Base-by-base conservation (phyloP, 2,888 invertebrate species). In the Yponomeuta plumbellus region DNA sequence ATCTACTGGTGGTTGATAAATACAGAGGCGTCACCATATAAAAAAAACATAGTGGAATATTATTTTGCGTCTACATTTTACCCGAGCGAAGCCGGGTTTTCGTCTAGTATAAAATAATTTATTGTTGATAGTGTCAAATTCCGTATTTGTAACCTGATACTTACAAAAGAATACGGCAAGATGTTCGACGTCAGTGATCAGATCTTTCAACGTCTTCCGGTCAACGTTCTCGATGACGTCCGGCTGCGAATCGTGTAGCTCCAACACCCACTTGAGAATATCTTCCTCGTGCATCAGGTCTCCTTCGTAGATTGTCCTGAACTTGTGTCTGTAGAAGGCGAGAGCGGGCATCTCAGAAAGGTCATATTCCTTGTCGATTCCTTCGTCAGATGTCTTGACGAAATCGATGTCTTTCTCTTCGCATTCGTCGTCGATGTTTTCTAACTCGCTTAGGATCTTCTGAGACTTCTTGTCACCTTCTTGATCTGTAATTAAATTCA, bases 221-320 rank as follows among this genome's bases (percentile, higher is more conserved):
- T 98, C 97, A 40, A 98, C 97, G 75, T 93, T 96, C 86, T 97
- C 97, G 78, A 98, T 98, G 40, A 97, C 94, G 86, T 97, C 97
- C 21, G 97, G 96, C 66, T 95, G 94, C 3, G 96, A 94, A 73
- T 95, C 96, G 72, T 96, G 95, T 66, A 97, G 92, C 22, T 96
- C 95, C 68, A 97, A 88, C n/a, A 98, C 94, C 97, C 97, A 97
- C 71, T 97, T 96, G 61, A 97, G 90, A 74, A 97, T 97, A 70
- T 94, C 95, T 76, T 97, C 97, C 87, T 97, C 97, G 74, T 97
- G 96, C 95, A 96, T 97, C 76, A 98, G 88, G 83, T 98, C 97
- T 66, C 97, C 97, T 68, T 94, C 92, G 78, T 97, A 98, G 77
- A 97, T 96, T 71, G 96, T 96, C 71, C 97, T 94, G 85, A 97